phyloP scores from a whole-genome alignment of 35 echinoderm and acorn worm genomes.

The Lytechinus pictus region DNA sequence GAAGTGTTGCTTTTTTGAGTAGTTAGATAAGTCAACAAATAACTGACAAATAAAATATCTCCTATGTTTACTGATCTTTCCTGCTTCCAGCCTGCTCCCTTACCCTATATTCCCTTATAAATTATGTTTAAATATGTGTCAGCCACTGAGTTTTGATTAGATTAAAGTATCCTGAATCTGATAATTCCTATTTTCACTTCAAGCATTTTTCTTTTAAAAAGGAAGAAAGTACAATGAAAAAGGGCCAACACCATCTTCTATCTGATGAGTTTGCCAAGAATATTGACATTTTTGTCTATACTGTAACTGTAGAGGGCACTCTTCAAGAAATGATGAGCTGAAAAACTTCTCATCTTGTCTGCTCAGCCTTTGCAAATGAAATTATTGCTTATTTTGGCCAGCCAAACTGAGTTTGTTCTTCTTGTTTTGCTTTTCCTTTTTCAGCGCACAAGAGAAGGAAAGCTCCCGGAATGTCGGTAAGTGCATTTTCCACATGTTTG shows the following conservation, averaged over 20 bases:
- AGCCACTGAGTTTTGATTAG: no score
- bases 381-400: conserved; percentile 4
- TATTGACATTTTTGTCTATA: not conserved
- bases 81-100: not conserved
- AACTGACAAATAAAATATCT: not conserved
- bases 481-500: conserved; percentile 28
- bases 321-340: conserved; percentile 1
- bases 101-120: not conserved
- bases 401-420: not conserved
- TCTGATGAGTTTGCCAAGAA: not conserved
- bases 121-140: no score
- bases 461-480: conserved; percentile 53
- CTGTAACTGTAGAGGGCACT: conserved; percentile 20
- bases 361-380: not conserved
- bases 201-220: no score
- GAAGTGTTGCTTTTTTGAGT: not conserved
- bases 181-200: no score
- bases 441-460: conserved; percentile 44
- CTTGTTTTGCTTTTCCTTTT: conserved; percentile 29
- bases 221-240: not conserved
- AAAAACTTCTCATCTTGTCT: not conserved
- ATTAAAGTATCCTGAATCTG: no score
- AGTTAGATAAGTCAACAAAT: not conserved
- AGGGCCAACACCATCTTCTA: not conserved
- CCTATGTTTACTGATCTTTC: not conserved